Evolutionary conservation across 2,113 vertebrate genomes (phyloP).

Genomic region (Upupa epops): DNA sequence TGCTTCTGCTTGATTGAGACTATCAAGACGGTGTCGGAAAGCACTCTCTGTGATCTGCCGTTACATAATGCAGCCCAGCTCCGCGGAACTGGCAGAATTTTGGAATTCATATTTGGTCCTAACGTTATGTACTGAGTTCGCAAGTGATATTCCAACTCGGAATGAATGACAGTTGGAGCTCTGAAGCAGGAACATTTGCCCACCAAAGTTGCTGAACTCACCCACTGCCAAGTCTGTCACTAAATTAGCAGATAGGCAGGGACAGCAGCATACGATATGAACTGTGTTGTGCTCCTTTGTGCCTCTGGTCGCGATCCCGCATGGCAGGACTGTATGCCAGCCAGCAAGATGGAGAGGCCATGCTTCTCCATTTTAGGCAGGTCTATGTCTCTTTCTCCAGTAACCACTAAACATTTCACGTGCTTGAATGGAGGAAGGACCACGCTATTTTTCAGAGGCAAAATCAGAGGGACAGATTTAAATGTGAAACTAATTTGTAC

Average conservation of each 20-base stretch:
- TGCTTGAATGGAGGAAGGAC: neutral
- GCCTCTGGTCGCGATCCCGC: neutral
- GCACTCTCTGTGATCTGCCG: neutral
- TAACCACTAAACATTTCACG: neutral
- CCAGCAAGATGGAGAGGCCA: neutral
- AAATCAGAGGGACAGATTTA: neutral
- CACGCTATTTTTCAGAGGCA: neutral
- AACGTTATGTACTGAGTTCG: neutral
- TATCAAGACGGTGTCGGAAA: conserved; percentile 13
- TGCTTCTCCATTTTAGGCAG: neutral
- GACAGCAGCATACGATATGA: neutral
- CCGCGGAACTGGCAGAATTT: neutral
- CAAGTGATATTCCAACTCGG: conserved; percentile 16
- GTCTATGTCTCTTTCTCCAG: neutral
- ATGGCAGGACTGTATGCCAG: neutral
- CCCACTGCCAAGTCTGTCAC: conserved; percentile 22
- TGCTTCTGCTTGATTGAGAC: conserved; percentile 40
- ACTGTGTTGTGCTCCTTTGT: neutral
- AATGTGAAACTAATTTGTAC: neutral
- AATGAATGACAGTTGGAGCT: conserved; percentile 44
- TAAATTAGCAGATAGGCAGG: conserved; percentile 6
- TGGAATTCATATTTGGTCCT: conserved; percentile 36
- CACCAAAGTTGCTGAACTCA: conserved; percentile 34
- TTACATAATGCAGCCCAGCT: conserved; percentile 2
- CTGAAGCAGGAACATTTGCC: conserved; percentile 33